Percentiles rank a stretch among this genome's conserved stretches.
These are phyloP conservation scores for Anolis carolinensis DNA, from an alignment of 2,113 vertebrate species.

Conservation along the genomic window DNA sequence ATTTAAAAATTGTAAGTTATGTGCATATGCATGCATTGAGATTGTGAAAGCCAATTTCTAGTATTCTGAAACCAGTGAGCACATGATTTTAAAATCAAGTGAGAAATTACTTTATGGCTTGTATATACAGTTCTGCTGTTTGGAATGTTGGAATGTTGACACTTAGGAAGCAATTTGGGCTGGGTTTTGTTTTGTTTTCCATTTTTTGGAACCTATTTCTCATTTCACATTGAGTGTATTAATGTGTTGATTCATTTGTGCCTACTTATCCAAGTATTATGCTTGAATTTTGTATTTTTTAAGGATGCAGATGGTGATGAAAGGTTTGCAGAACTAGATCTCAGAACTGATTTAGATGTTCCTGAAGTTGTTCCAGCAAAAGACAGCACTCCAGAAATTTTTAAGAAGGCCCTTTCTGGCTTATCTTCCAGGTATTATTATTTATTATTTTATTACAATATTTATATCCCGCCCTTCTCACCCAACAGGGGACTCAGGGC, in stretches of 20 bases:
- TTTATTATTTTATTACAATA: too few species aligned
- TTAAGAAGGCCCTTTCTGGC: constrained; percentile 92
- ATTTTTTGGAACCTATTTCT: not conserved
- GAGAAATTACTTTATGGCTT: not conserved
- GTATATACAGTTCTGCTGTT: not conserved
- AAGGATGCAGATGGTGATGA: constrained; percentile 90
- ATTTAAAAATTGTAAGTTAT: not conserved
- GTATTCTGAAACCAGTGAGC: not conserved
- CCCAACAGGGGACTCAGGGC: too few species aligned
- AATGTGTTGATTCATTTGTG: not conserved
- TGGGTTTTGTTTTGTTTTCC: too few species aligned
- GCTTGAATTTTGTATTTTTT: not conserved
- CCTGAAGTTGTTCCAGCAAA: constrained; percentile 80
- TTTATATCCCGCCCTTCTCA: too few species aligned
- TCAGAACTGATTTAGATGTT: constrained; percentile 76
- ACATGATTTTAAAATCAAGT: not conserved
- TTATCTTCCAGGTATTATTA: constrained; percentile 95
- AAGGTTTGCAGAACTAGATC: constrained; percentile 83
- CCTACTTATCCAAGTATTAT: not conserved
- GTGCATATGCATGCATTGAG: not conserved
- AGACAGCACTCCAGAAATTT: constrained; percentile 94
- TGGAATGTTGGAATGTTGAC: not conserved
- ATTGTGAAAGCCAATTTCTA: not conserved
- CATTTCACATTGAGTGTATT: not conserved
- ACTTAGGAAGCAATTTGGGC: not conserved